These are phyloP conservation scores for Odocoileus hemionus DNA, from an alignment of 2,113 vertebrate genomes.

Conservation along the genomic window DNA sequence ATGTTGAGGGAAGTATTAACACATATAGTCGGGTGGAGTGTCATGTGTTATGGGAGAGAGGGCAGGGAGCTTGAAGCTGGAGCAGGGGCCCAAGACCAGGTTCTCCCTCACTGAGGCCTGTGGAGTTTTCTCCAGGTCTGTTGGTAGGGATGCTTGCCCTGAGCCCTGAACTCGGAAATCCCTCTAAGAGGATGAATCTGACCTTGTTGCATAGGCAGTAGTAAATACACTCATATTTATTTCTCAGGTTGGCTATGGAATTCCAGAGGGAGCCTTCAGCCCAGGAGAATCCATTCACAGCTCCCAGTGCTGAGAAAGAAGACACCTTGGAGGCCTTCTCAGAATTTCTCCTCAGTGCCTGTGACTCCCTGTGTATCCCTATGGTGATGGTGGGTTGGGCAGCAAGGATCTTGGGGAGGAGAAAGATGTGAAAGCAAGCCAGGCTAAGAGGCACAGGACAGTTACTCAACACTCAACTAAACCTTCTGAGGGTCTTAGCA, in stretches of 20 bases:
- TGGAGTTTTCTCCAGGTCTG: not conserved
- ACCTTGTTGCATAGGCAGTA: not conserved
- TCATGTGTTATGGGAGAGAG: not conserved
- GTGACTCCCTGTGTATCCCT: constrained; percentile 91
- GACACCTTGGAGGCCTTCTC: constrained; percentile 88
- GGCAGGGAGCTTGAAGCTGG: not conserved
- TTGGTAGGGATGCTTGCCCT: not conserved
- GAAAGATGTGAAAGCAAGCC: not conserved
- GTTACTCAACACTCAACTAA: accelerated
- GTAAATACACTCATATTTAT: not conserved
- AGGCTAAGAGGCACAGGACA: not conserved
- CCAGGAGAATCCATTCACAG: constrained; percentile 90
- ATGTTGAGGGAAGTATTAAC: not conserved
- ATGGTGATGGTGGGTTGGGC: constrained; percentile 83
- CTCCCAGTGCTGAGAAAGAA: constrained; percentile 81
- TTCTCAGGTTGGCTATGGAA: constrained; percentile 87
- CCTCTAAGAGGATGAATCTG: not conserved
- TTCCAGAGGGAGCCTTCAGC: constrained; percentile 86
- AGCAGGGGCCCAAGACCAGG: not conserved
- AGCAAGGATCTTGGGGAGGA: not conserved
- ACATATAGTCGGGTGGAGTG: not conserved
- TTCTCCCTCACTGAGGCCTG: not conserved
- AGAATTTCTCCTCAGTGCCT: constrained; percentile 87
- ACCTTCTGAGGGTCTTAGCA: not conserved
- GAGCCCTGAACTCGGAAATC: not conserved